Conservation (phyloP, 2,888 invertebrate genomes). For the Drosophila neotestacea region DNA sequence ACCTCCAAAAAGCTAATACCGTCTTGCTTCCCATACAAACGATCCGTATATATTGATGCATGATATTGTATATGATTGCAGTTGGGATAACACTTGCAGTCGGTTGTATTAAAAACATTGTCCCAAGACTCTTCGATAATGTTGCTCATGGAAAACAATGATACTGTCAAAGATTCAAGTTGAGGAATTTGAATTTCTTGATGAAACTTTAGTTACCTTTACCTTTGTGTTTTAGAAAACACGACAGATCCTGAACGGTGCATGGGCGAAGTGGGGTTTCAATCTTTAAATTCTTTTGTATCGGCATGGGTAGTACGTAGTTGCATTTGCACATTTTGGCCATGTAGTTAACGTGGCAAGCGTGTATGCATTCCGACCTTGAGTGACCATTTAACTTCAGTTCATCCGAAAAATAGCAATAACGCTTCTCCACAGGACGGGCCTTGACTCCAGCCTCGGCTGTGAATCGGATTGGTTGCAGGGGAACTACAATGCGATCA, state of each 20-base stretch:
- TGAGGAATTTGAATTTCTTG: no score
- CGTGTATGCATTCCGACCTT: conserved; percentile 58
- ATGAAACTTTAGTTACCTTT: not conserved
- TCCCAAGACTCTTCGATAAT: conserved; percentile 63
- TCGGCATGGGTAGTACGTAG: conserved; percentile 9
- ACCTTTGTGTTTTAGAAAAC: conserved; percentile 53
- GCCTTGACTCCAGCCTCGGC: conserved; percentile 63
- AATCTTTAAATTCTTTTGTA: fast-evolving
- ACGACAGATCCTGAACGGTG: conserved; percentile 42
- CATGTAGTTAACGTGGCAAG: conserved; percentile 64
- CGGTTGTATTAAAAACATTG: conserved; percentile 51
- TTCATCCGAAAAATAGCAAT: conserved; percentile 66
- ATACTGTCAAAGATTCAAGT: conserved; percentile 35
- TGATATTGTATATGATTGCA: conserved; percentile 72
- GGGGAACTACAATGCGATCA: conserved; percentile 61
- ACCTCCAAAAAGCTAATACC: conserved; percentile 42
- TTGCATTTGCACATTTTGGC: conserved; percentile 60
- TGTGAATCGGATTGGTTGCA: conserved; percentile 68
- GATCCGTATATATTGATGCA: conserved; percentile 60
- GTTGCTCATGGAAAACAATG: conserved; percentile 65
- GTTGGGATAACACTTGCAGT: conserved; percentile 72
- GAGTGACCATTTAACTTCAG: conserved; percentile 13
- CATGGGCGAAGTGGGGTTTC: not conserved
- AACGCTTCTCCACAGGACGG: conserved; percentile 58
- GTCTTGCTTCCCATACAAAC: not conserved